Conservation (phyloP, 2,113 vertebrate genomes). For the Paradoxurus hermaphroditus region DNA sequence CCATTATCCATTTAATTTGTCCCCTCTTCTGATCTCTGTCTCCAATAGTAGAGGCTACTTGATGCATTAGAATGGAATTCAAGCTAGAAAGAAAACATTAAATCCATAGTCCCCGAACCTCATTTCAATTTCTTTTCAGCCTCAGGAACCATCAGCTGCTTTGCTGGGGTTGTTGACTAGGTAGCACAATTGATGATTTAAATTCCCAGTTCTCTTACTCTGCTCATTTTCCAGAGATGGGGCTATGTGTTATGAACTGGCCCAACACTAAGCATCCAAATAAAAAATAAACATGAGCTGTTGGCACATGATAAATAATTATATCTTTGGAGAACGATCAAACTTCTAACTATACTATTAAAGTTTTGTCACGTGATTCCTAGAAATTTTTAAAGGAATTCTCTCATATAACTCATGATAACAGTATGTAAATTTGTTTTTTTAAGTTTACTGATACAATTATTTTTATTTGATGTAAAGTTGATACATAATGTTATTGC, state of each 20-base stretch:
- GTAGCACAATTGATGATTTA: neutral
- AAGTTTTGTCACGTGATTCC: constrained; percentile 1
- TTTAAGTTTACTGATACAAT: constrained; percentile 5
- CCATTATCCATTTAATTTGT: neutral
- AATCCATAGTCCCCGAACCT: neutral
- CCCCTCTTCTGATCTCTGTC: neutral
- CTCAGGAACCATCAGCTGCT: neutral
- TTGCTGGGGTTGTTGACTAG: neutral
- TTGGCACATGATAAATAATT: neutral
- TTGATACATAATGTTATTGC: neutral
- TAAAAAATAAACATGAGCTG: neutral
- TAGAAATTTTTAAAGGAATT: constrained; percentile 1
- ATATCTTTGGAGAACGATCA: constrained; percentile 20
- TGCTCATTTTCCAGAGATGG: neutral
- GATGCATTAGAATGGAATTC: neutral
- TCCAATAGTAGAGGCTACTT: neutral
- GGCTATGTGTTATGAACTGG: neutral
- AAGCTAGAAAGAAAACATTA: neutral
- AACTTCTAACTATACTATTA: neutral
- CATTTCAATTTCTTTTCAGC: neutral
- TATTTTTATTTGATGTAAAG: constrained; percentile 50
- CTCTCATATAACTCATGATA: neutral
- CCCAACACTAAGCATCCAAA: neutral
- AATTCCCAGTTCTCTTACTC: neutral
- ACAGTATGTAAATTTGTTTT: neutral